These are phyloP conservation scores for Euphonia xanthogaster DNA, from an alignment of 2,797 vertebrate genomes.

Conservation along the genomic window DNA sequence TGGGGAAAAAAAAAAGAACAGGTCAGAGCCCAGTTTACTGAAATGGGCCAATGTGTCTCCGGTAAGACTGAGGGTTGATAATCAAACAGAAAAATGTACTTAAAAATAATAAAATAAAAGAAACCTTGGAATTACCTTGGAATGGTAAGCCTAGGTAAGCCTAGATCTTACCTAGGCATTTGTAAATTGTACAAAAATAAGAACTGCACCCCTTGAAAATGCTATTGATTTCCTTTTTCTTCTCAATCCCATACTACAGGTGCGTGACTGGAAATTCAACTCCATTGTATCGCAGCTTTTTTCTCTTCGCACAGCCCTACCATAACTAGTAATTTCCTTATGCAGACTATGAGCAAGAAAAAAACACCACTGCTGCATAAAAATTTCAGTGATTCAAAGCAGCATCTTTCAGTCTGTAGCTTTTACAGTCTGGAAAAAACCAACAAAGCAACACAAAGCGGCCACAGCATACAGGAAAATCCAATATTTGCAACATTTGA, in stretches of 20 bases:
- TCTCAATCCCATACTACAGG: not conserved
- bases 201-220: not conserved
- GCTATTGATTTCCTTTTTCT: not conserved
- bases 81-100: not conserved
- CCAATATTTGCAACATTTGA: not conserved
- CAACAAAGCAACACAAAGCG: not conserved
- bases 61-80: not conserved
- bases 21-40: not conserved
- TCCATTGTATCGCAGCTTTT: not conserved
- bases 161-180: not conserved
- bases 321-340: not conserved
- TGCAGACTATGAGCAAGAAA: not conserved
- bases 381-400: not conserved
- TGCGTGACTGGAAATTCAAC: not conserved
- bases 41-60: not conserved
- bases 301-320: not conserved
- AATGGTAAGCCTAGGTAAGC: not conserved
- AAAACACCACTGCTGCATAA: not conserved
- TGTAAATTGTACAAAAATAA: not conserved
- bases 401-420: not conserved
- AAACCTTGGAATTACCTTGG: not conserved
- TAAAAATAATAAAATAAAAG: not conserved
- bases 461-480: fast-evolving
- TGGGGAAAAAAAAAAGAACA: not conserved
- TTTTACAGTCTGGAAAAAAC: not conserved